These are phyloP conservation scores for Platyura marginata DNA, from an alignment of 1,140 invertebrate genomes.

Conservation along the genomic window DNA sequence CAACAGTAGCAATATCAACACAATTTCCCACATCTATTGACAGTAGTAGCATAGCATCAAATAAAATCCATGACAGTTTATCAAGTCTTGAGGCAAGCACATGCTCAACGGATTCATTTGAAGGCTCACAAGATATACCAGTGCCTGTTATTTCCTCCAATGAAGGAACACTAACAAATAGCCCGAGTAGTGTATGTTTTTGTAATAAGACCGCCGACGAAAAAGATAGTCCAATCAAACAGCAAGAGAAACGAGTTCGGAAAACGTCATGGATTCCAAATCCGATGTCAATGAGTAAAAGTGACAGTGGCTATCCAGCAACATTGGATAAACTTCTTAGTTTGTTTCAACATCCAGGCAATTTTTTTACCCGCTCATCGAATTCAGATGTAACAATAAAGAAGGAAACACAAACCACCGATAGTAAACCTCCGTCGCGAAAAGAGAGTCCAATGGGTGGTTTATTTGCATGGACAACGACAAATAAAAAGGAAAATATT, in stretches of 20 bases:
- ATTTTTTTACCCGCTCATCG: constrained; percentile 26
- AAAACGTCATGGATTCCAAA: constrained; percentile 35
- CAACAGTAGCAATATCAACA: too few relatives aligned
- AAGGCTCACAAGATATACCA: constrained; percentile 1
- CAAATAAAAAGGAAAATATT: not conserved
- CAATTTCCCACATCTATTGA: not conserved
- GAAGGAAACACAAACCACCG: not conserved
- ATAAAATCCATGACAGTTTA: not conserved
- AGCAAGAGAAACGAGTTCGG: constrained; percentile 15
- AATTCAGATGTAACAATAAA: not conserved
- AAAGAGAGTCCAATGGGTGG: constrained; percentile 1
- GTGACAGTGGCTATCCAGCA: constrained; percentile 19
- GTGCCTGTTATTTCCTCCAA: not conserved
- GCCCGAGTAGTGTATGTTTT: not conserved
- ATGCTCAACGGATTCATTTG: not conserved
- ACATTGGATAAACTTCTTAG: constrained; percentile 34
- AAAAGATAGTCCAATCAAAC: not conserved
- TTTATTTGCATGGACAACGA: not conserved
- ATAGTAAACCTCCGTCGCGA: not conserved
- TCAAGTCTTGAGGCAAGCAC: not conserved
- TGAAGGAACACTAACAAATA: not conserved
- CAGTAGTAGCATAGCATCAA: not conserved
- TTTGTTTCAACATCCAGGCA: constrained; percentile 32
- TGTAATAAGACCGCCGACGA: not conserved
- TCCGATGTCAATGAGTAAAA: constrained; percentile 23